Evolutionary conservation across 2,888 invertebrate genomes (phyloP).

Genomic region (Girardia tigrina): DNA sequence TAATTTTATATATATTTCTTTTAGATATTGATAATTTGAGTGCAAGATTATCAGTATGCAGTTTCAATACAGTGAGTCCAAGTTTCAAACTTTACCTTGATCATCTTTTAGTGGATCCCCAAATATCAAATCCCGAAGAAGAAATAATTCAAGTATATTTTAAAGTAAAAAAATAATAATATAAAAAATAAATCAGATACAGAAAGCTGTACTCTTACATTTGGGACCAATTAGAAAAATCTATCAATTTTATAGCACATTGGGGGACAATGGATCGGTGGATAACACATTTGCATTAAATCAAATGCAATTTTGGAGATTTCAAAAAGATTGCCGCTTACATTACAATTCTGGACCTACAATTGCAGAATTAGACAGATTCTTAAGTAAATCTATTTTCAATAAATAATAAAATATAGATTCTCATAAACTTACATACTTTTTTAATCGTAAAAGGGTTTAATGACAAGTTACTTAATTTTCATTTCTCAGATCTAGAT

Average conservation of each 20-base stretch:
- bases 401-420: no score
- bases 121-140: conserved; percentile 42
- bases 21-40: conserved; percentile 28
- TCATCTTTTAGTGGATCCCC: conserved; percentile 43
- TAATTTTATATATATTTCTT: not conserved
- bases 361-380: conserved; percentile 47
- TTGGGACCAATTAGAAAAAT: conserved; percentile 45
- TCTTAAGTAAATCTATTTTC: conserved; percentile 41
- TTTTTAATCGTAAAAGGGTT: no score
- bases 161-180: no score
- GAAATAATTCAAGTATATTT: conserved; percentile 44
- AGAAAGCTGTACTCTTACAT: conserved; percentile 46
- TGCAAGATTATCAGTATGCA: conserved; percentile 36
- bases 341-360: conserved; percentile 42
- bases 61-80: conserved; percentile 47
- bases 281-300: conserved; percentile 50
- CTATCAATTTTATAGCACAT: conserved; percentile 45
- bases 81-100: conserved; percentile 49
- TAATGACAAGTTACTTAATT: no score
- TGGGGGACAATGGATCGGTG: conserved; percentile 46
- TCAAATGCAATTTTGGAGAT: conserved; percentile 50
- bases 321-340: conserved; percentile 47
- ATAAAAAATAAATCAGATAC: no score
- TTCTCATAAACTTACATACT: no score
- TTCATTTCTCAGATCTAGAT: no score